Base-by-base conservation (phyloP, 1,140 invertebrate species). In the Neomicropteryx cornuta region DNA sequence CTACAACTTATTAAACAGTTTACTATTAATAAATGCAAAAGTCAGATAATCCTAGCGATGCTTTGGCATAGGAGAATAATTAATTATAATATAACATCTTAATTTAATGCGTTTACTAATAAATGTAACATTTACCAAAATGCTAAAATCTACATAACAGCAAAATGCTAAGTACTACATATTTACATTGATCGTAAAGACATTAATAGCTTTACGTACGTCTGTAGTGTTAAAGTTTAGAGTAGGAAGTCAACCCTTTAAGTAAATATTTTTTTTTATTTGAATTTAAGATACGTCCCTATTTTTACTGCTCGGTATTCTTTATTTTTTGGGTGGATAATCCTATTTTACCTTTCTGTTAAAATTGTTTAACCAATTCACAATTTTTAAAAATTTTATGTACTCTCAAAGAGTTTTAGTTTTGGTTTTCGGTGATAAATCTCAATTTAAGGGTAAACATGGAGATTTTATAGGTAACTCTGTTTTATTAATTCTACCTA, bases 21-120 rank as follows among this genome's bases (percentile, higher is more conserved):
- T 62, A 60, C 62, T 63, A 62, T 50, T 54, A 58, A 66, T 66
- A 68, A 68, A 68, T 66, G 66, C 66, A 66, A 56, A 62, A 58
- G 64, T 48, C 44, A 56, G 52, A 66, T 66, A 63, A 65, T 49
- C 60, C 66, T 68, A 68, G 60, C 64, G 56, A 64, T 66, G 64
- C 64, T 67, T 68, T 68, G 64, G 66, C 66, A 62, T 66, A 58
- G 58, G 62, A 38, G 37, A 43, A 30, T 41, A 30, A 34, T 30
- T 40, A 43, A 14, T 32, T 8, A 8, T 16, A 8, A 32, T 14
- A 32, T 32, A 8, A 6, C 8, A n/a, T n/a, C 23, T 6, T n/a
- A 24, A 8, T 8, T 24, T 24, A 24, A 24, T 24, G 6, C 13
- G 13, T 24, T 8, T n/a, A n/a, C n/a, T n/a, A n/a, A n/a, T n/a